A percentile compares a stretch with the other conserved stretches of the same genome.
phyloP scores from a whole-genome alignment of 2,113 vertebrate species.

The Stercorarius parasiticus region DNA sequence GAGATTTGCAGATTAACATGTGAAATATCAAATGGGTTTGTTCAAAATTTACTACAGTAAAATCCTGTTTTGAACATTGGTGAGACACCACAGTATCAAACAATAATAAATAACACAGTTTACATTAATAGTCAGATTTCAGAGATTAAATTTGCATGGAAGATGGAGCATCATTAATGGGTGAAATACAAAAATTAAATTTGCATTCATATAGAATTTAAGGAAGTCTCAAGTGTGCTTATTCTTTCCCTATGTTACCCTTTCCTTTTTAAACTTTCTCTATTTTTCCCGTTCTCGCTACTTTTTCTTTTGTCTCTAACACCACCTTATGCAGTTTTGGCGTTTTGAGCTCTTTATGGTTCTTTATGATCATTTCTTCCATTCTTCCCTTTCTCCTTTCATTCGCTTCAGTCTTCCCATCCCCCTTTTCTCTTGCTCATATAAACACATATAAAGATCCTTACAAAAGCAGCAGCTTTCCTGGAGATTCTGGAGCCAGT shows the following conservation, averaged over 20 bases:
- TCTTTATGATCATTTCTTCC: neutral
- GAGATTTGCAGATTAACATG: neutral
- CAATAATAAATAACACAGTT: neutral
- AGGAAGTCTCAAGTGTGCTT: neutral
- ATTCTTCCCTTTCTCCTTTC: neutral
- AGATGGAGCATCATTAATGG: neutral
- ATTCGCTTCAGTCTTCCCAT: neutral
- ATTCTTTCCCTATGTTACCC: neutral
- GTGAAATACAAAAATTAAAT: neutral
- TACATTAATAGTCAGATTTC: neutral
- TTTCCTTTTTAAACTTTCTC: neutral
- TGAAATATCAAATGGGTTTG: neutral
- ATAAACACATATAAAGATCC: neutral
- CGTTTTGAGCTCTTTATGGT: neutral
- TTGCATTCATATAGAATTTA: neutral
- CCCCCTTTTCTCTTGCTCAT: neutral
- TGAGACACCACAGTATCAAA: neutral
- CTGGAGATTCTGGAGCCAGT: neutral
- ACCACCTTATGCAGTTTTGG: accelerated
- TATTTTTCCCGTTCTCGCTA: neutral
- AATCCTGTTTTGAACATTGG: neutral
- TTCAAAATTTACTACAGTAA: neutral
- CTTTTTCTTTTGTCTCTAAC: neutral
- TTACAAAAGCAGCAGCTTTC: neutral
- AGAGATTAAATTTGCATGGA: constrained; percentile 1